A percentile compares a stretch with the other conserved stretches of the same genome.
phyloP scores from a whole-genome alignment of 2,888 invertebrate species.

The Chrysodeixis includens region DNA sequence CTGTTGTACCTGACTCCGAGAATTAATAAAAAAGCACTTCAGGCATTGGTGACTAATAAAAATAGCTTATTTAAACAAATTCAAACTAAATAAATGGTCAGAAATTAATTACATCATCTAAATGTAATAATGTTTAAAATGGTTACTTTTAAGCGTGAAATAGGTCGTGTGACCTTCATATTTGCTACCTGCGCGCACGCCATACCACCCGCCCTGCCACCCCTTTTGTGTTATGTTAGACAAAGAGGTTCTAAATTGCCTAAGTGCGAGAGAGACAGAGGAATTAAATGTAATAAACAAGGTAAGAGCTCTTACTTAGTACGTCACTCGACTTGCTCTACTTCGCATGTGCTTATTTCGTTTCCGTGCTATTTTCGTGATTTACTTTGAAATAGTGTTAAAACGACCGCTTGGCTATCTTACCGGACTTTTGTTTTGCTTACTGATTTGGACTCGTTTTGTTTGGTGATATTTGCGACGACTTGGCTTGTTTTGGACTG shows the following conservation, averaged over 20 bases:
- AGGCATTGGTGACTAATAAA: not conserved
- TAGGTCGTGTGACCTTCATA: not conserved
- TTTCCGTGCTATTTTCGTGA: not conserved
- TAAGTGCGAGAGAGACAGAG: too few species aligned
- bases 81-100: too few species aligned
- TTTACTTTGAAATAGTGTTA: conserved; percentile 2
- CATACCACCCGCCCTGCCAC: not conserved
- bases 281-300: too few species aligned
- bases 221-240: conserved; percentile 1
- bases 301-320: not conserved
- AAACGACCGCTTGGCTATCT: not conserved
- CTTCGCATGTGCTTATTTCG: conserved; percentile 1
- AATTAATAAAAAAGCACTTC: too few species aligned
- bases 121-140: not conserved
- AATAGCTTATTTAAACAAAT: too few species aligned
- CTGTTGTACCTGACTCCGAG: not conserved
- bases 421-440: conserved; percentile 3
- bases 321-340: not conserved
- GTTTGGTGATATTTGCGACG: conserved; percentile 2
- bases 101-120: too few species aligned
- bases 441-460: conserved; percentile 2
- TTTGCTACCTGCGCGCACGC: conserved; percentile 1
- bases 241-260: too few species aligned
- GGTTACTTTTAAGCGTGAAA: not conserved
- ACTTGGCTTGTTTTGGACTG: conserved; percentile 4